Percentiles rank a stretch among this genome's conserved stretches.
Conservation (phyloP, 2,888 invertebrate genomes). For the Helicoverpa assulta region DNA sequence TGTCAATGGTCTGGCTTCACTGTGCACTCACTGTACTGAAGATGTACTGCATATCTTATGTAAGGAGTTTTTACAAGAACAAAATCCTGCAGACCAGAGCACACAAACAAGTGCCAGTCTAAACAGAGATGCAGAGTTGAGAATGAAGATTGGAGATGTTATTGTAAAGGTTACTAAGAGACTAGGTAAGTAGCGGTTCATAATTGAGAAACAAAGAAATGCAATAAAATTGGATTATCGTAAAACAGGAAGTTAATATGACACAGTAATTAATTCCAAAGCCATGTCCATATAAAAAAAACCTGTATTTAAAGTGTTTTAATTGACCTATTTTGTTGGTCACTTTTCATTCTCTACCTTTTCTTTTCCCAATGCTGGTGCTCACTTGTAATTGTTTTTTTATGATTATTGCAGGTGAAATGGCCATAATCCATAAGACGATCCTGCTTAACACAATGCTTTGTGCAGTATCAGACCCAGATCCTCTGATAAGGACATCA, state of each 20-base stretch:
- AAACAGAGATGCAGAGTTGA: constrained; percentile 88
- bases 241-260: too few relatives aligned
- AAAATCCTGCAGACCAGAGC: constrained; percentile 66
- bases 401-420: constrained; percentile 90
- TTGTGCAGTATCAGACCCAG: constrained; percentile 92
- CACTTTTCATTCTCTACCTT: too few relatives aligned
- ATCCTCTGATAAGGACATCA: constrained; percentile 94
- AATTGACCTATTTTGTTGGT: too few relatives aligned
- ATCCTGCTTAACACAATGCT: constrained; percentile 93
- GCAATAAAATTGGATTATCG: too few relatives aligned
- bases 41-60: constrained; percentile 92
- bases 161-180: constrained; percentile 93
- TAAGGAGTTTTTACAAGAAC: constrained; percentile 90
- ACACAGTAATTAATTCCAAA: too few relatives aligned
- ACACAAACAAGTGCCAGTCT: constrained; percentile 74
- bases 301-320: too few relatives aligned
- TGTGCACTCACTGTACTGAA: constrained; percentile 92
- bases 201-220: too few relatives aligned
- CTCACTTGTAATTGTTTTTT: too few relatives aligned
- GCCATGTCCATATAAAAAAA: too few relatives aligned
- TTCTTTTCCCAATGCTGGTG: too few relatives aligned
- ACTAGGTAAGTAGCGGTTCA: constrained; percentile 89
- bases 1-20: constrained; percentile 93
- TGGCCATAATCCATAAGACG: constrained; percentile 92
- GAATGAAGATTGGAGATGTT: constrained; percentile 95